Conservation (phyloP, 2,797 vertebrate genomes). For the Takifugu ocellatus region DNA sequence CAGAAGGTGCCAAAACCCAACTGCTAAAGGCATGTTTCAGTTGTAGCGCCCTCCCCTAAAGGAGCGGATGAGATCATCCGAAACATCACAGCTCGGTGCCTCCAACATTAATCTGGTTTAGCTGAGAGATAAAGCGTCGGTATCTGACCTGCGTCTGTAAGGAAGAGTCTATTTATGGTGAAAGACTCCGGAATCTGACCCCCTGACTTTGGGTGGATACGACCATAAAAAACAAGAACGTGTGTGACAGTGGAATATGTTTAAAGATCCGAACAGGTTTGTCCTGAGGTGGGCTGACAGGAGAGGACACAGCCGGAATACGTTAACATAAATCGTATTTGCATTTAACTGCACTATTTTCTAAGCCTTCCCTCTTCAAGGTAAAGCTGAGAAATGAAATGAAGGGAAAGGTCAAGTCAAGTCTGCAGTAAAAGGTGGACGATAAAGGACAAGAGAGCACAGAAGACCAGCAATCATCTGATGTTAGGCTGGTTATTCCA, state of each 20-base stretch:
- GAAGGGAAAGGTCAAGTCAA: not conserved
- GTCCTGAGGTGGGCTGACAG: slow-evolving; percentile 13
- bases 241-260: not conserved
- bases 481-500: no score
- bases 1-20: no score
- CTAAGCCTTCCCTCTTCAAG: slow-evolving; percentile 16
- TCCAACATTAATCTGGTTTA: no score
- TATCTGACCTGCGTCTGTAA: no score
- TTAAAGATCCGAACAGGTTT: slow-evolving; percentile 15
- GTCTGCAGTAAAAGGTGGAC: not conserved
- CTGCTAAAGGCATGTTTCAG: no score
- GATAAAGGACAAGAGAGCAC: no score
- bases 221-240: not conserved
- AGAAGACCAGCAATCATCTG: no score
- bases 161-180: no score
- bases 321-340: slow-evolving; percentile 33
- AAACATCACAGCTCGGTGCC: no score
- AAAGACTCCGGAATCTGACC: not conserved
- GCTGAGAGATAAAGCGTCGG: no score
- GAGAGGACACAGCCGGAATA: slow-evolving; percentile 33
- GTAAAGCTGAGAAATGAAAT: slow-evolving; percentile 3
- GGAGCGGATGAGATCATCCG: no score
- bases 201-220: not conserved
- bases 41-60: no score
- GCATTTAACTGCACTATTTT: slow-evolving; percentile 32